phyloP scores from a whole-genome alignment of 2,113 vertebrate genomes.

The Numida meleagris region DNA sequence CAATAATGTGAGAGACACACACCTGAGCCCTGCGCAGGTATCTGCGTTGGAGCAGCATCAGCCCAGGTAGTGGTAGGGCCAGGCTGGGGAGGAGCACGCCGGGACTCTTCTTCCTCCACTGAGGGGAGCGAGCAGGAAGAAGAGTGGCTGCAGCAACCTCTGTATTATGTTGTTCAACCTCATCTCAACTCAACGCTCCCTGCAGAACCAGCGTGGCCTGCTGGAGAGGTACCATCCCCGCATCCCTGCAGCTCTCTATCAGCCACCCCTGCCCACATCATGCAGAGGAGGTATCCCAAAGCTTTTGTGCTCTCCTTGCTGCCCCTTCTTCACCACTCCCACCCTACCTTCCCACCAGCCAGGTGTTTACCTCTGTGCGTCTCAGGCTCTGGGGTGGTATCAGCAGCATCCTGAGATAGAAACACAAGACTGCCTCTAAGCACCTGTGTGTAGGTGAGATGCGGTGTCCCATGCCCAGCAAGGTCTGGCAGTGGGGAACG shows the following conservation, averaged over 20 bases:
- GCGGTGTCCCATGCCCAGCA: background rate
- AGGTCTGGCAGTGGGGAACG: background rate
- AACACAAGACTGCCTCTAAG: background rate
- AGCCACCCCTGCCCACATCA: background rate
- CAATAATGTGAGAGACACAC: background rate
- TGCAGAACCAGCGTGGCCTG: background rate
- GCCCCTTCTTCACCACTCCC: accelerated
- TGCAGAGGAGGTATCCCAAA: background rate
- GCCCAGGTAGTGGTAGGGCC: conserved; percentile 51
- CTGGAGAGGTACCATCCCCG: background rate
- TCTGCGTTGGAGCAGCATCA: conserved; percentile 59
- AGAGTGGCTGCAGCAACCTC: background rate
- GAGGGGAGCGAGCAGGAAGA: background rate
- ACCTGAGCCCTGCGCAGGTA: conserved; percentile 73
- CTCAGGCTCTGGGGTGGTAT: conserved; percentile 19
- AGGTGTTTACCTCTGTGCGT: conserved; percentile 4
- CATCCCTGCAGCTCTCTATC: background rate
- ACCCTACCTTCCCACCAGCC: background rate
- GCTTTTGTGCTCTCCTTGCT: background rate
- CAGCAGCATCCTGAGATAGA: conserved; percentile 46
- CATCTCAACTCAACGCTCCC: background rate
- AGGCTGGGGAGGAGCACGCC: conserved; percentile 46
- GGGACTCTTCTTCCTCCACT: conserved; percentile 58
- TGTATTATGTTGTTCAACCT: background rate
- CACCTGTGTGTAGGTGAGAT: background rate